Evolutionary conservation across 2,113 vertebrate species (phyloP), one percentile per base, ranked within the genome.

Genomic region (Ifrita kowaldi): DNA sequence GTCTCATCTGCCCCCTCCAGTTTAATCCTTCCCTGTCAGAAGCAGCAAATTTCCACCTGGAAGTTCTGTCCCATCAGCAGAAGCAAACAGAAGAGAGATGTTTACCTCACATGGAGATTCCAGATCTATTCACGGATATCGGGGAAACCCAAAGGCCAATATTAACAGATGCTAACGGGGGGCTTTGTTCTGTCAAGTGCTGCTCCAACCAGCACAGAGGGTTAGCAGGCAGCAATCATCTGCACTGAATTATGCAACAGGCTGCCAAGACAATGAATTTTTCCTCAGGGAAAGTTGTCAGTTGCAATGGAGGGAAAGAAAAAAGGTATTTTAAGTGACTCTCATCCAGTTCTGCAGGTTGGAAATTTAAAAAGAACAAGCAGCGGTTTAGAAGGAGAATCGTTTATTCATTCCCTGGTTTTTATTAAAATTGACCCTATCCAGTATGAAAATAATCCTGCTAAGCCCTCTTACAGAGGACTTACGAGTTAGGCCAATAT

Each of bases 401-500:
- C 4, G 13, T 35, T 88, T 44, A 77, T 63, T 74, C 78, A 44
- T 35, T 77, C 39, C 28, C 21, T 21, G 24, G 5, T 55, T 90
- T 74, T 82, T 73, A 93, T 91, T 88, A 93, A 95, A 93, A 96
- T 53, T 93, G 96, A 95, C 92, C 68, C 67, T 87, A 84, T 94
- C 59, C 50, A 56, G 42, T 44, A 88, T 15, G 55, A 88, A 93
- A 93, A 88, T 92, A 96, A 96, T 94, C 91, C 84, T 42, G 33
- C 67, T 96, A 95, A 91, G 27, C 55, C 81, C 87, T 96, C 87
- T 95, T 95, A 95, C 24, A 55, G 44, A 28, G 39, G 82, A 57
- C 75, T 97, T 93, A 52, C 6, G 12, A 88, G 85, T 67, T 67
- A 94, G 91, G 93, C 85, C 79, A 90, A 95, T 91, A 95, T 83